These are phyloP conservation scores for Atta colombica DNA, from an alignment of 1,140 invertebrate genomes.

Conservation along the genomic window DNA sequence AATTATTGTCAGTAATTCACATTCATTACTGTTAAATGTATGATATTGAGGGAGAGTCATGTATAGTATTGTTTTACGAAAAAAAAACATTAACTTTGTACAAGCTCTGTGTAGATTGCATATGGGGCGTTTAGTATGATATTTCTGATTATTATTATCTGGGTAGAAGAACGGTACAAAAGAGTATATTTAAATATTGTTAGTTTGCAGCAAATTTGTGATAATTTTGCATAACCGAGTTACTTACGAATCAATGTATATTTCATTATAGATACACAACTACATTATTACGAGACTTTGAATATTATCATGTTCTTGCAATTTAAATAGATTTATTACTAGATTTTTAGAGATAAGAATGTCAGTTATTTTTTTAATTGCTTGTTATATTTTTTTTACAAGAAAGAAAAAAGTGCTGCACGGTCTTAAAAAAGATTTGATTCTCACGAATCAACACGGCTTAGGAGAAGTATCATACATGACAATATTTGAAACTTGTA, in stretches of 20 bases:
- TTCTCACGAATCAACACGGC: not conserved
- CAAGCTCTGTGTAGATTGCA: not conserved
- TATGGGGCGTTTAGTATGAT: not conserved
- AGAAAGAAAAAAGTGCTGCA: not conserved
- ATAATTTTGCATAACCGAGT: conserved; percentile 55
- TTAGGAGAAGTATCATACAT: conserved; percentile 22
- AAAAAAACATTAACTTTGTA: conserved; percentile 36
- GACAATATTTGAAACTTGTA: conserved; percentile 47
- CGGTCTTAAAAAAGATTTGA: not conserved
- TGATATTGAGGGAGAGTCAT: not conserved
- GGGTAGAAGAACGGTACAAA: not conserved
- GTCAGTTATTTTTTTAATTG: conserved; percentile 8
- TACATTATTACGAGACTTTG: not conserved
- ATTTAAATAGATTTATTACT: conserved; percentile 15
- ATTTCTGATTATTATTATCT: conserved; percentile 1
- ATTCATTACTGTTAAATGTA: conserved; percentile 12
- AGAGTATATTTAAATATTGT: conserved; percentile 37
- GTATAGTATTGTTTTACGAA: conserved; percentile 35
- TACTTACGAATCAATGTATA: conserved; percentile 37
- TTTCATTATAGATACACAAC: not conserved
- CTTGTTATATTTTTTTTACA: conserved; percentile 7
- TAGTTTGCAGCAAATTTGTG: conserved; percentile 56
- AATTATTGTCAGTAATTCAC: conserved; percentile 19
- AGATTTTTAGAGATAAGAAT: not conserved
- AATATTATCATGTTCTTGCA: conserved; percentile 2